A percentile compares a stretch with the other conserved stretches of the same genome.
These are phyloP conservation scores for Neolamprologus sp. DNA, from an alignment of 2,113 vertebrate species.

Conservation along the genomic window DNA sequence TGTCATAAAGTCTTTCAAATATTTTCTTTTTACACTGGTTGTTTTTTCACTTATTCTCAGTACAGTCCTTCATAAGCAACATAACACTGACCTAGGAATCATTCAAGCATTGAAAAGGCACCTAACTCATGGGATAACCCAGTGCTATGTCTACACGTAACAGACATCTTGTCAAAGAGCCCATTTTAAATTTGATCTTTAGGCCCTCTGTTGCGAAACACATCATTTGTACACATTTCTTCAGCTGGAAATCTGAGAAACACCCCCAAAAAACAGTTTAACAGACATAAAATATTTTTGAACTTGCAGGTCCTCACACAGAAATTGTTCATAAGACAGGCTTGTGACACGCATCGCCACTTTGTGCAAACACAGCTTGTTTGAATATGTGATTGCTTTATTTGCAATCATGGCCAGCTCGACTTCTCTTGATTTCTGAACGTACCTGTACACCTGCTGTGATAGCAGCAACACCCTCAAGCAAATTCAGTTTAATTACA, in stretches of 20 bases:
- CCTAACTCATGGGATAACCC: background rate
- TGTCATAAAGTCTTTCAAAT: background rate
- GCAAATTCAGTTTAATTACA: background rate
- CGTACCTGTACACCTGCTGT: background rate
- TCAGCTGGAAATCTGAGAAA: background rate
- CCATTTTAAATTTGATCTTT: background rate
- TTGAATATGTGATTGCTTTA: background rate
- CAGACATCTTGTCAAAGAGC: background rate
- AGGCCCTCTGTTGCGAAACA: rapidly evolving
- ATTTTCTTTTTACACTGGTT: background rate
- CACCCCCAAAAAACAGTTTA: background rate
- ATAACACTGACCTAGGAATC: background rate
- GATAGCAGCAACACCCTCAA: background rate
- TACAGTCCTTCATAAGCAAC: background rate
- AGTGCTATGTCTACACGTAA: background rate
- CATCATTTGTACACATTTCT: background rate
- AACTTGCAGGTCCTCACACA: background rate
- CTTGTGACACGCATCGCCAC: background rate
- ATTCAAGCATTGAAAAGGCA: background rate
- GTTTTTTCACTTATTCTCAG: background rate
- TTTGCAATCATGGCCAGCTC: background rate
- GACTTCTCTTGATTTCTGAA: background rate
- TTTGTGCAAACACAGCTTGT: background rate
- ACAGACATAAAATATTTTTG: background rate
- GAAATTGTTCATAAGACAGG: background rate